Evolutionary conservation across 2,113 vertebrate genomes (phyloP).

Genomic region (Pygoscelis adeliae): DNA sequence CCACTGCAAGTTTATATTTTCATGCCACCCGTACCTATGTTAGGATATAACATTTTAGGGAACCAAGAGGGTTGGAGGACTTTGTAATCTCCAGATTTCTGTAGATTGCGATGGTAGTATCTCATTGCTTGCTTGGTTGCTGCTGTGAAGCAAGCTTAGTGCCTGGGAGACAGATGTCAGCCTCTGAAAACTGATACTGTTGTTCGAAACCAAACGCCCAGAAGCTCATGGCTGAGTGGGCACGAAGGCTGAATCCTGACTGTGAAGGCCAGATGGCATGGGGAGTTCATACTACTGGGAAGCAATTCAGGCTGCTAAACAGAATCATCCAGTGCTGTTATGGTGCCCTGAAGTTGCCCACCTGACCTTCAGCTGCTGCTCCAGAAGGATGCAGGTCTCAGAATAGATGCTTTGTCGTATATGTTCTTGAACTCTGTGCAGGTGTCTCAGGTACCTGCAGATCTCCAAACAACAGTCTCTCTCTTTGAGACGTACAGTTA

Average conservation of each 20-base stretch:
- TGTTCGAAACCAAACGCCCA: background rate
- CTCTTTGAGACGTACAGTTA: background rate
- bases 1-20: background rate
- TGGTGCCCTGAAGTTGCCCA: background rate
- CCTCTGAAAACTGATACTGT: background rate
- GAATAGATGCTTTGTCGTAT: background rate
- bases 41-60: background rate
- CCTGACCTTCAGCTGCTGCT: background rate
- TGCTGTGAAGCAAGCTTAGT: background rate
- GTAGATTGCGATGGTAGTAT: background rate
- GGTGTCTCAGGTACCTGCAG: background rate
- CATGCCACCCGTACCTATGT: accelerated
- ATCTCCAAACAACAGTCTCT: background rate
- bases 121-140: background rate
- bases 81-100: background rate
- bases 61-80: background rate
- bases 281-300: background rate
- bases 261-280: background rate
- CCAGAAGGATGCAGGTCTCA: background rate
- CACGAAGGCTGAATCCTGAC: background rate
- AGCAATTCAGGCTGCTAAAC: background rate
- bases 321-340: background rate
- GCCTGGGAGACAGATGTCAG: background rate
- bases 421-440: background rate
- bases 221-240: background rate